A percentile compares a stretch with the other conserved stretches of the same genome.
These are phyloP conservation scores for Lepidotrigona ventralis DNA, from an alignment of 1,140 invertebrate genomes.

Conservation along the genomic window DNA sequence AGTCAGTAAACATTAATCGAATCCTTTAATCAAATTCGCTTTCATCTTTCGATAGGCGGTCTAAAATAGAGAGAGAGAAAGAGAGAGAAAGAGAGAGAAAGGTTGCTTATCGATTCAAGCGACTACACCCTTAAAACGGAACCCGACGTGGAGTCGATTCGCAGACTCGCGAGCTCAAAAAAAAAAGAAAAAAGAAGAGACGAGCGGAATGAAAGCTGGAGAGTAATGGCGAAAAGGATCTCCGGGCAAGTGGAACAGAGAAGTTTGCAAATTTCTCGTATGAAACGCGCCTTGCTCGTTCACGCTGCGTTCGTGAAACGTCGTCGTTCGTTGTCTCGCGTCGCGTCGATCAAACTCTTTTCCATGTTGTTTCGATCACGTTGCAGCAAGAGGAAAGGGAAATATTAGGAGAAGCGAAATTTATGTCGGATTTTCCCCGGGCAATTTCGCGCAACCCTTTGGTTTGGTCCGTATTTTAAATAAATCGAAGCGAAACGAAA, in stretches of 20 bases:
- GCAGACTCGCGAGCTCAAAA: conserved; percentile 52
- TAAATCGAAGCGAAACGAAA: not conserved
- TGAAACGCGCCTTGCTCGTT: not conserved
- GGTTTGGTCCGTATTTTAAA: not conserved
- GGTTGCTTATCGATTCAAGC: conserved; percentile 68
- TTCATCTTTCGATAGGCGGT: conserved; percentile 50
- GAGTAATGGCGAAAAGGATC: conserved; percentile 15
- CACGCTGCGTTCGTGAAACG: too few species aligned
- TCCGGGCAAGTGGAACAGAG: conserved; percentile 2
- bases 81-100: conserved; percentile 29
- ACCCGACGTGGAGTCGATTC: conserved; percentile 36
- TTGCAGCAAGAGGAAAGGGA: too few species aligned
- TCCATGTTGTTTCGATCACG: too few species aligned
- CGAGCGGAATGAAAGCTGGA: conserved; percentile 33
- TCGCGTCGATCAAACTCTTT: too few species aligned
- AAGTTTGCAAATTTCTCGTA: conserved; percentile 17
- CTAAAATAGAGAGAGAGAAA: conserved; percentile 34
- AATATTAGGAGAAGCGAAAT: too few species aligned
- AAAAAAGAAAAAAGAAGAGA: conserved; percentile 8
- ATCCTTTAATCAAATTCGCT: conserved; percentile 69
- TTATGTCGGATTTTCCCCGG: not conserved
- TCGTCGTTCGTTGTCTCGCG: too few species aligned
- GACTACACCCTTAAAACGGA: conserved; percentile 47
- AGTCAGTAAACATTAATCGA: conserved; percentile 70
- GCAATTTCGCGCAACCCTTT: not conserved